Evolutionary conservation across 1,140 invertebrate genomes (phyloP), one percentile per base, ranked within the genome.

Genomic region (Bicyclus anynana): DNA sequence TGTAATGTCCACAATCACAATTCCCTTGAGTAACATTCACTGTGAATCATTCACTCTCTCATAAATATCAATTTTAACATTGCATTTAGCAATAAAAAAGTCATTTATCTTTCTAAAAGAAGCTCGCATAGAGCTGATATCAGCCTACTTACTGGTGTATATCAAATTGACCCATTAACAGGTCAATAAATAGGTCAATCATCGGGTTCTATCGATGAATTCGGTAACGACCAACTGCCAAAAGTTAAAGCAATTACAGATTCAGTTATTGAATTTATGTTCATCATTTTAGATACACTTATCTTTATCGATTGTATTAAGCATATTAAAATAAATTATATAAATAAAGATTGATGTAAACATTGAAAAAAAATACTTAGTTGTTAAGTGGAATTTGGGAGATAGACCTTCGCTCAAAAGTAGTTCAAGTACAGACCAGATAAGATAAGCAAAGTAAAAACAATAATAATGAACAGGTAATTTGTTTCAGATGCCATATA

Each of bases 401-500:
- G 12, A 12, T 7, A 33, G 2, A n/a, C n/a, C 10, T 33, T 33
- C 12, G 1, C 29, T 33, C 29, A 33, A 12, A 33, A 33, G 2
- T 4, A 33, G 29, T 3, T 12, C 10, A 33, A 33, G 1, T n/a
- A 12, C 10, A 44, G 6, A 9, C 17, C 12, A 38, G 40, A 17
- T 12, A 20, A 20, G 14, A 44, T 12, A 20, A 44, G 16, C 10
- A 21, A 9, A 44, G 6, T 10, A 2, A 44, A 44, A 44, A 44
- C 40, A 12, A 20, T 33, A 16, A 38, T 14, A 23, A 17, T 16
- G 12, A 38, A 16, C 1, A 17, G 14, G 37, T 14, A 16, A 26
- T 38, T 67, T 66, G 14, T 90, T 93, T n/a, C 92, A 97, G 93
- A 91, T 94, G 58, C 95, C 96, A 62, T 96, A 94, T 69, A 91